Evolutionary conservation across 2,888 invertebrate species (phyloP).

Genomic region (Eristalis intricaria): DNA sequence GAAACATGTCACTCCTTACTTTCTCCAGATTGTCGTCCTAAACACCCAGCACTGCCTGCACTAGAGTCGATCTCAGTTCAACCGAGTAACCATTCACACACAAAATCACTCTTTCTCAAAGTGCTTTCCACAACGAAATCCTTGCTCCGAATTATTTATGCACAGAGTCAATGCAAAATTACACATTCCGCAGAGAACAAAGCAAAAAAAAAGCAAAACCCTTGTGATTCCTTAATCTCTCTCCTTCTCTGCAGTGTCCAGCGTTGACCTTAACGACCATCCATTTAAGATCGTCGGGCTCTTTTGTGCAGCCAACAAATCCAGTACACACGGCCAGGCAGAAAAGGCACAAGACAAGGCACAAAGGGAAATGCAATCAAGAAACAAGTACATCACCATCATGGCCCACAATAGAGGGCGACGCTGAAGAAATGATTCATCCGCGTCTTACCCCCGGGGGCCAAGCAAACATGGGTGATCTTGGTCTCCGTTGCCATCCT

Average conservation of each 20-base stretch:
- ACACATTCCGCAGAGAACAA: not conserved
- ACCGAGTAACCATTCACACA: not conserved
- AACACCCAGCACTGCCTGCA: no score
- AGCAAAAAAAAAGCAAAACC: not conserved
- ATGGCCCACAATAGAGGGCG: constrained; percentile 26
- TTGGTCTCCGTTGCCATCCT: constrained; percentile 5
- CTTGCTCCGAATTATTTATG: not conserved
- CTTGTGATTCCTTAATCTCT: constrained; percentile 33
- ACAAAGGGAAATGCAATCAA: constrained; percentile 56
- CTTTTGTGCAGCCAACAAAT: constrained; percentile 24
- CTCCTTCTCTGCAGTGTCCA: not conserved
- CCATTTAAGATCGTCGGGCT: constrained; percentile 48
- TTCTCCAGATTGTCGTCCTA: no score
- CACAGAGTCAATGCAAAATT: not conserved
- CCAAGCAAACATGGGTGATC: constrained; percentile 61
- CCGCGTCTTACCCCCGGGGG: constrained; percentile 47
- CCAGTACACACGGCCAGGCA: not conserved
- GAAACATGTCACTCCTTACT: no score
- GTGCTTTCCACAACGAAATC: not conserved
- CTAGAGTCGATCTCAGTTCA: no score
- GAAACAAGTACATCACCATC: constrained; percentile 68
- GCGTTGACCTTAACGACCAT: constrained; percentile 65
- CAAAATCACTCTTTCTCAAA: not conserved
- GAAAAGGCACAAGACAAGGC: no score
- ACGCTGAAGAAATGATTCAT: constrained; percentile 59